Percentiles rank a stretch among this genome's conserved stretches.
These are phyloP conservation scores for Aphelenchoides avenae DNA, from an alignment of 1,140 invertebrate species.

Conservation along the genomic window DNA sequence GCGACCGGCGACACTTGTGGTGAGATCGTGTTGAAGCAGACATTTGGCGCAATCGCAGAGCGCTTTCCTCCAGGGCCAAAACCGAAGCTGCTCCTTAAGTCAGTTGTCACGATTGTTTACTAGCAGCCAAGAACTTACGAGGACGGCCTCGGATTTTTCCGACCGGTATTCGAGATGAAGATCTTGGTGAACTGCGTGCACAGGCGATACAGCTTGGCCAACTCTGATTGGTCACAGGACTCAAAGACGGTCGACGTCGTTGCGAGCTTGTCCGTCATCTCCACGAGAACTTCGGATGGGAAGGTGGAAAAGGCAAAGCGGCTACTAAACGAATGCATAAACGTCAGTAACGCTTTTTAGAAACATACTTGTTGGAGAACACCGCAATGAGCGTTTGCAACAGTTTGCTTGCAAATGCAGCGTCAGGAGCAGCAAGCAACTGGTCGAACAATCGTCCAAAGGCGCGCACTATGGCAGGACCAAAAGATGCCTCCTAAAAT, in stretches of 20 bases:
- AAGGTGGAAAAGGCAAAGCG: neutral
- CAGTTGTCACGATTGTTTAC: too few species aligned
- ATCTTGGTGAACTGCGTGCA: too few species aligned
- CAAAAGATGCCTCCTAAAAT: slow-evolving; percentile 24
- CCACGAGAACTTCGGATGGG: slow-evolving; percentile 1
- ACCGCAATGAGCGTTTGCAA: neutral
- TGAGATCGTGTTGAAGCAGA: too few species aligned
- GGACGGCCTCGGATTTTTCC: too few species aligned
- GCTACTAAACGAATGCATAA: neutral
- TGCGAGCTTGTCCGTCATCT: slow-evolving; percentile 7
- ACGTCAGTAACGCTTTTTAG: neutral
- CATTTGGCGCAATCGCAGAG: too few species aligned
- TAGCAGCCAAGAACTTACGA: too few species aligned
- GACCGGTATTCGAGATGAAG: too few species aligned
- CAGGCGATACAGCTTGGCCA: too few species aligned
- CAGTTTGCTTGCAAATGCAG: neutral
- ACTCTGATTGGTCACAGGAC: too few species aligned
- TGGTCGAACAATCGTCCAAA: slow-evolving; percentile 17
- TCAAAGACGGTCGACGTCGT: neutral
- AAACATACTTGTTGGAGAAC: slow-evolving; percentile 7
- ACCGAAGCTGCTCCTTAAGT: too few species aligned
- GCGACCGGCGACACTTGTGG: too few species aligned
- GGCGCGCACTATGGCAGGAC: slow-evolving; percentile 14
- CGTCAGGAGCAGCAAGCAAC: neutral
- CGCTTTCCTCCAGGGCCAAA: too few species aligned